Percentiles rank a stretch among this genome's conserved stretches.
phyloP scores from a whole-genome alignment of 2,797 vertebrate species.

The Danio jaintianensis region DNA sequence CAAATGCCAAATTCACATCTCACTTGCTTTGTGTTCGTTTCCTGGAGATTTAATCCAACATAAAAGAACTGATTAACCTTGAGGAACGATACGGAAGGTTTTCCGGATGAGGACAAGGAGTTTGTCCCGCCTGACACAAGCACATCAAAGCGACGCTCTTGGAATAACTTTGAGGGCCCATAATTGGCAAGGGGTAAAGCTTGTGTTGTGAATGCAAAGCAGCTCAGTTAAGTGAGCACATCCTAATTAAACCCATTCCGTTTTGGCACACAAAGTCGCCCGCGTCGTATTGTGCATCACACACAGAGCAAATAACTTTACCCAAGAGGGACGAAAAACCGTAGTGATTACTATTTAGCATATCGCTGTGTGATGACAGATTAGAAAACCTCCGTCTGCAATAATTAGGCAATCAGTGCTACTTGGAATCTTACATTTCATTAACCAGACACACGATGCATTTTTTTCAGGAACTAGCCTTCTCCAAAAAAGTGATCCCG shows the following conservation, averaged over 20 bases:
- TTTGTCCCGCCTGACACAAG: conserved; percentile 44
- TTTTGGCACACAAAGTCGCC: conserved; percentile 23
- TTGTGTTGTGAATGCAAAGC: conserved; percentile 53
- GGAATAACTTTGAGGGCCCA: conserved; percentile 52
- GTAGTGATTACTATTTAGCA: conserved; percentile 36
- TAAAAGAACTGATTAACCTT: conserved; percentile 54
- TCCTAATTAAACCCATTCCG: conserved; percentile 47
- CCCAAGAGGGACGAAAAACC: conserved; percentile 26
- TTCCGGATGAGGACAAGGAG: conserved; percentile 47
- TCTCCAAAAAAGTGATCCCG: conserved; percentile 12
- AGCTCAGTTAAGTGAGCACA: conserved; percentile 12
- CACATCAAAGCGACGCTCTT: conserved; percentile 52
- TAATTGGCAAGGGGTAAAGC: conserved; percentile 46
- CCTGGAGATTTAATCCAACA: conserved; percentile 46
- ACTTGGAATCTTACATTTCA: conserved; percentile 8
- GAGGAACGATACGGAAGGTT: conserved; percentile 49
- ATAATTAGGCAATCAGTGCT: conserved; percentile 15
- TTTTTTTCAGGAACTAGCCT: not conserved
- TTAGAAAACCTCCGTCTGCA: conserved; percentile 29
- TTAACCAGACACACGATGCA: not conserved
- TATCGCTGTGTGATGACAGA: conserved; percentile 26
- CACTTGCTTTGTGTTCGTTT: conserved; percentile 52
- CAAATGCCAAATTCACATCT: conserved; percentile 39
- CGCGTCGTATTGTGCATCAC: conserved; percentile 22
- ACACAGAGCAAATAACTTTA: conserved; percentile 38